These are phyloP conservation scores for Pangasianodon hypophthalmus DNA, from an alignment of 2,113 vertebrate genomes.

Conservation along the genomic window DNA sequence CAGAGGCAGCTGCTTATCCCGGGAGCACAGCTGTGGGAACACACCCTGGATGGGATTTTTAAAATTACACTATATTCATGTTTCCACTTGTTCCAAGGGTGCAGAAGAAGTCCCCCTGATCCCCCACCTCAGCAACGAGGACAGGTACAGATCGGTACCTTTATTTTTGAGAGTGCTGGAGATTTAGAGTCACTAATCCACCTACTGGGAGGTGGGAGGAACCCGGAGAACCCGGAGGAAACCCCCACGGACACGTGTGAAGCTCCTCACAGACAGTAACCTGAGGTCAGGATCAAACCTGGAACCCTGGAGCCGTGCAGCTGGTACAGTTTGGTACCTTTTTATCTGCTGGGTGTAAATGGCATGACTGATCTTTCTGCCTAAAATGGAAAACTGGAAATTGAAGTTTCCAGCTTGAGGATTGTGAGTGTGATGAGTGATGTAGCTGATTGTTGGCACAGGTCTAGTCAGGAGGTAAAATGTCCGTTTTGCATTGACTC, in stretches of 20 bases:
- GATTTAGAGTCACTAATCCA: not conserved
- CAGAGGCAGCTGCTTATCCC: not conserved
- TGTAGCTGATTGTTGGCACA: not conserved
- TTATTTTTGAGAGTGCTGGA: not conserved
- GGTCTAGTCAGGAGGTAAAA: not conserved
- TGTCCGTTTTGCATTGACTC: not conserved
- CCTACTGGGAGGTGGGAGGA: not conserved
- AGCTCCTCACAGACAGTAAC: not conserved
- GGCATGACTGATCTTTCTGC: not conserved
- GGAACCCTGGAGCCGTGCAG: not conserved
- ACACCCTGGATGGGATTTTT: not conserved
- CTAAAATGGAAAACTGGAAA: not conserved
- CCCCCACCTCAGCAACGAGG: not conserved
- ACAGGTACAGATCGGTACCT: not conserved
- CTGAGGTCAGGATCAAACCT: not conserved
- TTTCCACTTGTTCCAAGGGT: not conserved
- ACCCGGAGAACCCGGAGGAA: not conserved
- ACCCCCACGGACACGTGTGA: not conserved
- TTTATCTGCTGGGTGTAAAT: not conserved
- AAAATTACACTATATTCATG: not conserved
- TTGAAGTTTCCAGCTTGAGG: not conserved
- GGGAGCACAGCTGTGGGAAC: not conserved
- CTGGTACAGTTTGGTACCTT: not conserved
- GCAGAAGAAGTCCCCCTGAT: not conserved
- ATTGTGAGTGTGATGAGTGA: not conserved